Conservation (phyloP, 2,888 invertebrate genomes). For the Drosophila nigricruria region DNA sequence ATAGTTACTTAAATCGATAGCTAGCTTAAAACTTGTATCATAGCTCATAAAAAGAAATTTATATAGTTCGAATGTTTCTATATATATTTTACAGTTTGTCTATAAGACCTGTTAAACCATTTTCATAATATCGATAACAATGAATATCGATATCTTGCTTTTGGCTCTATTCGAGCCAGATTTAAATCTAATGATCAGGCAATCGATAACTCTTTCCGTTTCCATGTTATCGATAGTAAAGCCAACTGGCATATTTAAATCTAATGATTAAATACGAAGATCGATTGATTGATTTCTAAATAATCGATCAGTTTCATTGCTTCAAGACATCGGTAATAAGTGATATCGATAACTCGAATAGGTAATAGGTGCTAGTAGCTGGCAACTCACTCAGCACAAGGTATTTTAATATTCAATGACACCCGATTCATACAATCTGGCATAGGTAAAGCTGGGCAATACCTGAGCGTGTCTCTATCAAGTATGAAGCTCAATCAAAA, state of each 20-base stretch:
- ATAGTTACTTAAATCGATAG: background rate
- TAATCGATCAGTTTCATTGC: background rate
- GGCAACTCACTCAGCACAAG: background rate
- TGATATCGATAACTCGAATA: background rate
- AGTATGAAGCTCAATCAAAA: no score
- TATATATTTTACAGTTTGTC: no score
- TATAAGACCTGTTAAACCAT: background rate
- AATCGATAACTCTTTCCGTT: background rate
- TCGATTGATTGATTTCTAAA: background rate
- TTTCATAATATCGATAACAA: background rate
- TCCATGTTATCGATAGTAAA: background rate
- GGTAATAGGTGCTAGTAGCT: background rate
- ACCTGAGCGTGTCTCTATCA: background rate
- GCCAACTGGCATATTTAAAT: no score
- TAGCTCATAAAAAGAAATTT: background rate
- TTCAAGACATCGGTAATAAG: no score
- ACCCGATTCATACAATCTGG: background rate
- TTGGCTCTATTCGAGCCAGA: background rate
- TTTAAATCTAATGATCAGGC: no score
- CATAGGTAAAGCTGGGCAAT: background rate
- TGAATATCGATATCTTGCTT: background rate
- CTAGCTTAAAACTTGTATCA: background rate
- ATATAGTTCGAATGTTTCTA: no score
- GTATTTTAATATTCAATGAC: background rate
- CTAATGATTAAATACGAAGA: no score